phyloP scores from a whole-genome alignment of 1,140 invertebrate genomes.

The Apis florea region DNA sequence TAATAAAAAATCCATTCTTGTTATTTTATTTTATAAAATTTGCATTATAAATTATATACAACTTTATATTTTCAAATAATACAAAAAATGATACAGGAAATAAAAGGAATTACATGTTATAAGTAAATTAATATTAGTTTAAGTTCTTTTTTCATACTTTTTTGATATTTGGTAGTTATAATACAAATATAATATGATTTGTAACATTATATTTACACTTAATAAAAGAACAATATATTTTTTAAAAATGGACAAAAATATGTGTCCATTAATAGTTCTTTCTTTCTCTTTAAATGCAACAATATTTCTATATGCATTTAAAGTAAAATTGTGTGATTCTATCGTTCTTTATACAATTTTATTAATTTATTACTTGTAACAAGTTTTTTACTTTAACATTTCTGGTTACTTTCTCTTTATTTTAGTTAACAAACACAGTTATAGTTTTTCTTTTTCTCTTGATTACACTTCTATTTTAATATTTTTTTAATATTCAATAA shows the following conservation, averaged over 20 bases:
- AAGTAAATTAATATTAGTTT: slow-evolving; percentile 29
- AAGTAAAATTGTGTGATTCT: slow-evolving; percentile 26
- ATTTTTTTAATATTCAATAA: not conserved
- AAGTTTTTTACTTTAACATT: slow-evolving; percentile 37
- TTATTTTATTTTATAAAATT: slow-evolving; percentile 30
- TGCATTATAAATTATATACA: slow-evolving; percentile 27
- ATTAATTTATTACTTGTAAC: slow-evolving; percentile 37
- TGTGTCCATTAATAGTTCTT: slow-evolving; percentile 25
- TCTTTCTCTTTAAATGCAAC: slow-evolving; percentile 35
- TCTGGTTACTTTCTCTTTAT: slow-evolving; percentile 33
- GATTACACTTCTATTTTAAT: not conserved
- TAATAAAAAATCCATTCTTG: not conserved
- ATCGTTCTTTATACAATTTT: slow-evolving; percentile 12
- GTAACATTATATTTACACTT: slow-evolving; percentile 26
- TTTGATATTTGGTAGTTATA: slow-evolving; percentile 36
- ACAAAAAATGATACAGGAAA: slow-evolving; percentile 23
- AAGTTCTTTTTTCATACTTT: slow-evolving; percentile 3
- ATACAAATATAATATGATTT: slow-evolving; percentile 33
- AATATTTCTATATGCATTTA: slow-evolving; percentile 28
- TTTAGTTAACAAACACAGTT: slow-evolving; percentile 48
- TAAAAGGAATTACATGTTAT: slow-evolving; percentile 37
- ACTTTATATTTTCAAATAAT: slow-evolving; percentile 22
- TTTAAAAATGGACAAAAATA: slow-evolving; percentile 24
- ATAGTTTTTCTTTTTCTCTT: slow-evolving; percentile 24
- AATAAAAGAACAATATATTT: slow-evolving; percentile 27